phyloP scores from a whole-genome alignment of 2,113 vertebrate genomes.

The Setophaga petechia region DNA sequence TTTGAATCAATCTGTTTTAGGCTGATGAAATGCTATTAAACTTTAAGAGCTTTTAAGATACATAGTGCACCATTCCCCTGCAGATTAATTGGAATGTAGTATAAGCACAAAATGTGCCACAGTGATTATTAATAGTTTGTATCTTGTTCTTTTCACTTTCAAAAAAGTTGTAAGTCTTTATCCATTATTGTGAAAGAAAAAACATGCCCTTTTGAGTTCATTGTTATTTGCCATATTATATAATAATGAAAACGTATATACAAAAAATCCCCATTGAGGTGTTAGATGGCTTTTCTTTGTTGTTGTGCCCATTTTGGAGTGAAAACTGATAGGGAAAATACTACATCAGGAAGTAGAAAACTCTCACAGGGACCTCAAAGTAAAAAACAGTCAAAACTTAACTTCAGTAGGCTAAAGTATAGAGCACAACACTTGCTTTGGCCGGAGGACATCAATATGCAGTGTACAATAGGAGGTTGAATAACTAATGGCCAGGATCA shows the following conservation, averaged over 20 bases:
- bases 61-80: neutral
- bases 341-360: neutral
- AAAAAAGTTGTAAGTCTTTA: neutral
- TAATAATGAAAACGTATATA: neutral
- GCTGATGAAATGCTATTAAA: neutral
- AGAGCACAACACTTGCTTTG: neutral
- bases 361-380: rapidly evolving
- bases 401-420: neutral
- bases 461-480: neutral
- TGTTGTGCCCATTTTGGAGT: neutral
- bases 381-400: neutral
- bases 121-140: neutral
- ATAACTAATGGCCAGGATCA: neutral
- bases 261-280: neutral
- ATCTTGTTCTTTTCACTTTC: neutral
- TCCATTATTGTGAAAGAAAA: neutral
- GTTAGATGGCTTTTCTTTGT: neutral
- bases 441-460: neutral
- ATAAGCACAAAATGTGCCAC: neutral
- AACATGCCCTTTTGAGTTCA: neutral
- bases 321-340: neutral
- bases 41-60: neutral
- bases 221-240: rapidly evolving
- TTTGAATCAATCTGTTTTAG: neutral
- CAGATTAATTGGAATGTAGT: neutral